Evolutionary conservation across 2,888 invertebrate genomes (phyloP).

Genomic region (Volucella inanis): DNA sequence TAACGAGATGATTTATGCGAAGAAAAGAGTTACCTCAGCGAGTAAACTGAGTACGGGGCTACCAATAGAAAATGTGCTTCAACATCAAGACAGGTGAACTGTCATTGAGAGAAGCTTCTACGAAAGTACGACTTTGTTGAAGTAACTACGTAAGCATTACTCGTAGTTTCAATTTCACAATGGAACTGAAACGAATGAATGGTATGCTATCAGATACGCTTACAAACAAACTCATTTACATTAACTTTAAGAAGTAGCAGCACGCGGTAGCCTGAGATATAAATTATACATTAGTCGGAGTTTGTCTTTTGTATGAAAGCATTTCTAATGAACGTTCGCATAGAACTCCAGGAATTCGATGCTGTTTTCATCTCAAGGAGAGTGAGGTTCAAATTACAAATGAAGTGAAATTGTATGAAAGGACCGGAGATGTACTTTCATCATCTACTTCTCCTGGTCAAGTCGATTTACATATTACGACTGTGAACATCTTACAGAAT

Average conservation of each 20-base stretch:
- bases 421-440: too few relatives aligned
- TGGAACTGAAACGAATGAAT: slow-evolving; percentile 3
- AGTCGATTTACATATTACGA: too few relatives aligned
- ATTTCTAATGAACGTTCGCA: too few relatives aligned
- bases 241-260: slow-evolving; percentile 27
- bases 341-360: too few relatives aligned
- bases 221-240: slow-evolving; percentile 43
- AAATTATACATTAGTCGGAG: not conserved
- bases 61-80: slow-evolving; percentile 51
- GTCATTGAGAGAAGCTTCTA: slow-evolving; percentile 30
- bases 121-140: not conserved
- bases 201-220: not conserved
- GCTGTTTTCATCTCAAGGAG: too few relatives aligned
- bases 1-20: slow-evolving; percentile 71
- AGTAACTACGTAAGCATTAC: slow-evolving; percentile 39
- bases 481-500: too few relatives aligned
- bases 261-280: not conserved
- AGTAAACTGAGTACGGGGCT: not conserved
- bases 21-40: not conserved
- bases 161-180: slow-evolving; percentile 21
- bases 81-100: slow-evolving; percentile 52
- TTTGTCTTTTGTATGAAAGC: too few relatives aligned
- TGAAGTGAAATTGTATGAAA: too few relatives aligned
- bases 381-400: too few relatives aligned
- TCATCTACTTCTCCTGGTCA: too few relatives aligned